Conservation (phyloP, 2,797 vertebrate genomes). For the Phalloptychus januarius region DNA sequence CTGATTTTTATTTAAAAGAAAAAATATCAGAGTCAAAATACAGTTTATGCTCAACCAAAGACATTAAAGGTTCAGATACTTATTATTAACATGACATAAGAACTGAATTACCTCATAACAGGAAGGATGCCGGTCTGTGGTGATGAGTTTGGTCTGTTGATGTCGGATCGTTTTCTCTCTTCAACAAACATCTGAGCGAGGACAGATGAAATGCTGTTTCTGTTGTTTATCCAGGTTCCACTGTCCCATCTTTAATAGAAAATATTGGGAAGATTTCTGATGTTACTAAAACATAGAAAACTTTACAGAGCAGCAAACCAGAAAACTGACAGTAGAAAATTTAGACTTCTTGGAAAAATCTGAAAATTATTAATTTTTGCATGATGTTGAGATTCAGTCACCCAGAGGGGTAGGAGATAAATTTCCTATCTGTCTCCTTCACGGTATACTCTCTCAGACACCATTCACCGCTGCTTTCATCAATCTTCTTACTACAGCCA, state of each 20-base stretch:
- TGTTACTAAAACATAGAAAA: not conserved
- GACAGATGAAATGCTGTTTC: fast-evolving
- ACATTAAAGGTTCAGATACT: not conserved
- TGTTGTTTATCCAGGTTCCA: not conserved
- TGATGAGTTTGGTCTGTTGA: not conserved
- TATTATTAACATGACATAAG: not conserved
- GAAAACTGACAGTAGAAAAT: not conserved
- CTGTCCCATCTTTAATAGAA: not conserved
- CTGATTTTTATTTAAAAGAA: too few species aligned
- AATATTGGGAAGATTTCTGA: not conserved
- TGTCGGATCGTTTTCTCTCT: slow-evolving; percentile 38
- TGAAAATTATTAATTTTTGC: not conserved
- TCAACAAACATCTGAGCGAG: fast-evolving
- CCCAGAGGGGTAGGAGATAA: fast-evolving
- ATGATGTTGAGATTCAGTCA: not conserved
- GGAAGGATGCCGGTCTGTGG: slow-evolving; percentile 44
- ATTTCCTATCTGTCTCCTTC: fast-evolving
- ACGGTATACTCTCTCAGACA: not conserved
- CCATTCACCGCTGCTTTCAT: not conserved
- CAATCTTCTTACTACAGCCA: not conserved
- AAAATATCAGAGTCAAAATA: too few species aligned
- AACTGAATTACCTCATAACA: slow-evolving; percentile 36
- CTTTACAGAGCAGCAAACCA: too few species aligned
- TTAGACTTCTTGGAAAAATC: not conserved
- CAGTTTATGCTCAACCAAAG: not conserved